Conservation (phyloP, 2,113 vertebrate genomes). For the Indicator maculatus region DNA sequence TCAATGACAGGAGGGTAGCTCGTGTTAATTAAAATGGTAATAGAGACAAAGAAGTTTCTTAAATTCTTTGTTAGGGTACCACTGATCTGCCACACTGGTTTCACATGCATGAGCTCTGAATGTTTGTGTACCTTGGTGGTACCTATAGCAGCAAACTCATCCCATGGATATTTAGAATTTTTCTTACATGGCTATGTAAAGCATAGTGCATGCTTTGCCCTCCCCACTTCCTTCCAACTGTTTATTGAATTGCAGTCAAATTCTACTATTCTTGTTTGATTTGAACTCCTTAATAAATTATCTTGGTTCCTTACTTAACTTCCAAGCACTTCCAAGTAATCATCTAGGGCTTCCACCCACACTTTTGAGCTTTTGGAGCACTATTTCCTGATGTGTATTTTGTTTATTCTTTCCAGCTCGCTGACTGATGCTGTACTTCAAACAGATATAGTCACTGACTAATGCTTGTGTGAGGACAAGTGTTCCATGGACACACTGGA, state of each 20-base stretch:
- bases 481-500: slow-evolving; percentile 71
- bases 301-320: slow-evolving; percentile 4
- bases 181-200: slow-evolving; percentile 8
- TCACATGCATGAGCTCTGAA: background rate
- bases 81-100: background rate
- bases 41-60: background rate
- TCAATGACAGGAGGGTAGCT: background rate
- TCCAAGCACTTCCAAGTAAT: background rate
- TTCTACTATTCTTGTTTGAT: slow-evolving; percentile 4
- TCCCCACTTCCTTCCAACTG: background rate
- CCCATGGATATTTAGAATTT: background rate
- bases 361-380: slow-evolving; percentile 47
- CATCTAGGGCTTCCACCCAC: slow-evolving; percentile 53
- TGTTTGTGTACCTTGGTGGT: background rate
- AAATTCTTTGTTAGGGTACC: background rate
- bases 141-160: background rate
- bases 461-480: slow-evolving; percentile 71
- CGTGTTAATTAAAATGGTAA: background rate
- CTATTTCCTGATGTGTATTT: slow-evolving; percentile 69
- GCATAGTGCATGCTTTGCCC: slow-evolving; percentile 47
- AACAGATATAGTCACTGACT: slow-evolving; percentile 71
- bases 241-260: slow-evolving; percentile 13
- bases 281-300: slow-evolving; percentile 19
- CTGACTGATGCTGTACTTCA: slow-evolving; percentile 71
- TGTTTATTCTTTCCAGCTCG: slow-evolving; percentile 72